Base-by-base conservation (phyloP, 2,113 vertebrate genomes). In the Noctilio leporinus region DNA sequence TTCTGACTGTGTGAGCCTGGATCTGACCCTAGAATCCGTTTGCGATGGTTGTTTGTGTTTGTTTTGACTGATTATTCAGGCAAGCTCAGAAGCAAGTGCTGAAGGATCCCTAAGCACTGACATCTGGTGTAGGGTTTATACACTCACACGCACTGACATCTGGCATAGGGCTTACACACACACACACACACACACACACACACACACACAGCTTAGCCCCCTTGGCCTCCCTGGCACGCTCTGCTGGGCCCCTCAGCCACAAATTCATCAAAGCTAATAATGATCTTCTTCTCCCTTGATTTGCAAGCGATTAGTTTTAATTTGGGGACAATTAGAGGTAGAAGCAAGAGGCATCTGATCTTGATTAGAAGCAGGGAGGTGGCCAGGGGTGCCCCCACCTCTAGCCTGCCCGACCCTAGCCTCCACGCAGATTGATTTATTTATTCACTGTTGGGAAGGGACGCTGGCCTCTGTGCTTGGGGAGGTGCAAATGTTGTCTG, bases 271-370 rank as follows among this genome's bases (percentile, higher is more conserved):
- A 96, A 93, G 77, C 87, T 96, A 97, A 97, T 84, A 67, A 96
- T 19, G 47, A 49, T 89, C 55, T 62, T 80, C 93, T 89, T 88
- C 91, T 59, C 59, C 95, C 89, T 89, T 78, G 77, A 96, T 95
- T 95, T 95, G 81, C 87, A 92, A 97, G 96, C 22, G 96, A 97
- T 97, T 97, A 94, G 94, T 96, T 97, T 97, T 97, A 96, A 97
- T 97, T 96, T 95, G 51, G 89, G 95, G 75, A 95, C 93, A 97
- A 97, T 97, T 97, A 97, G 93, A 96, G 65, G 49, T 89, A 96
- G 90, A 95, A 83, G 90, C 80, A 78, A 89, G 95, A 97, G 95
- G 95, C 95, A 97, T 97, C 89, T 97, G 96, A 97, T 96, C 49
- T 55, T 96, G 93, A 97, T 97, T 96, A 97, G 93, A 97, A 75